Conservation (phyloP, 2,888 invertebrate species). For the Ischnus inquisitorius region DNA sequence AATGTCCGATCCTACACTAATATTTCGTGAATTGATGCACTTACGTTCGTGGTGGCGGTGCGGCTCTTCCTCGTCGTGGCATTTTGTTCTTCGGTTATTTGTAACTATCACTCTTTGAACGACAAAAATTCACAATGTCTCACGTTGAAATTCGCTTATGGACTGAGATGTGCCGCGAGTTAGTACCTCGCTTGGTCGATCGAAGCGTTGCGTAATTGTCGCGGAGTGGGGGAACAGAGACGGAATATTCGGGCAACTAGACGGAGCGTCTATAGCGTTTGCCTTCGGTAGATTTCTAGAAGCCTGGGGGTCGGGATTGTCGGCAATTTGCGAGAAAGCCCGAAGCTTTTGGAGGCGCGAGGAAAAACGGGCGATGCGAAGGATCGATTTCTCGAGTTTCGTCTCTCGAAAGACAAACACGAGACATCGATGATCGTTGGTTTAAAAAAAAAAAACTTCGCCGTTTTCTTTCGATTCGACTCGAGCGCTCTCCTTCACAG, state of each 20-base stretch:
- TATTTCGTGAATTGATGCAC: constrained; percentile 59
- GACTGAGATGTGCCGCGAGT: constrained; percentile 70
- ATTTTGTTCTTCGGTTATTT: constrained; percentile 74
- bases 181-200: constrained; percentile 61
- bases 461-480: not conserved
- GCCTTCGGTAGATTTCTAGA: constrained; percentile 50
- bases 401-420: not conserved
- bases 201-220: constrained; percentile 66
- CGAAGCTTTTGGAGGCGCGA: constrained; percentile 4
- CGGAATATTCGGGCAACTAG: not conserved
- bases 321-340: constrained; percentile 2
- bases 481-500: not conserved
- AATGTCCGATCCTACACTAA: not conserved
- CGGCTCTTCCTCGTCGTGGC: constrained; percentile 83
- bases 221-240: constrained; percentile 30
- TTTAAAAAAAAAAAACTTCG: not conserved
- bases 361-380: not conserved
- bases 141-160: constrained; percentile 64
- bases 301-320: not conserved
- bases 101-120: constrained; percentile 33
- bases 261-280: not conserved
- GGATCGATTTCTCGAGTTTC: not conserved
- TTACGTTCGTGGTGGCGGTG: constrained; percentile 83
- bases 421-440: not conserved
- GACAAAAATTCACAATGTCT: constrained; percentile 53